phyloP scores from a whole-genome alignment of 2,888 invertebrate genomes.

The Priocnemis perturbator region DNA sequence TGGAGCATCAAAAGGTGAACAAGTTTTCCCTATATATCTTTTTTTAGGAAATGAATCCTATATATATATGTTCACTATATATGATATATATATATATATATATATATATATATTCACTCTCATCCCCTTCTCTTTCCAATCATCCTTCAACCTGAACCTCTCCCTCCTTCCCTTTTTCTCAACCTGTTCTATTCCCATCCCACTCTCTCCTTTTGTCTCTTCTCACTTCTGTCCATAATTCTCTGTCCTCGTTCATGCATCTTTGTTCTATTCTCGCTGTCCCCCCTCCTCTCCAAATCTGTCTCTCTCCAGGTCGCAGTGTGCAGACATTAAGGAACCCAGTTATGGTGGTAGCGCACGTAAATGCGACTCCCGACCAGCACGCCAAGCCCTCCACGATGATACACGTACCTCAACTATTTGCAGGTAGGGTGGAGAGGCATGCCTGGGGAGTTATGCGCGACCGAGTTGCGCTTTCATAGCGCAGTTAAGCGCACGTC shows the following conservation, averaged over 20 bases:
- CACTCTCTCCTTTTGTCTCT: background rate
- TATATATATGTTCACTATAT: too few species aligned
- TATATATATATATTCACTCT: too few species aligned
- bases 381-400: slow-evolving; percentile 16
- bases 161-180: background rate
- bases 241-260: background rate
- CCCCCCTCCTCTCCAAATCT: slow-evolving; percentile 4
- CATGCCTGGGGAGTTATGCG: too few species aligned
- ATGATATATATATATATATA: too few species aligned
- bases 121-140: too few species aligned
- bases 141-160: too few species aligned
- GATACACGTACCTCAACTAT: slow-evolving; percentile 1
- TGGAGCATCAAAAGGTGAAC: too few species aligned
- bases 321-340: slow-evolving; percentile 13
- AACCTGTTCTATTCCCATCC: background rate
- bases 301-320: slow-evolving; percentile 2
- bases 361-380: background rate
- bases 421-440: too few species aligned
- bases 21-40: too few species aligned
- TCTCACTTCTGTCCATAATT: background rate
- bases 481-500: too few species aligned
- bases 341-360: slow-evolving; percentile 15
- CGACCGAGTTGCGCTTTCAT: too few species aligned
- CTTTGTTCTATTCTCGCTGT: background rate
- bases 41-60: too few species aligned